These are phyloP conservation scores for Semnopithecus entellus DNA, from an alignment of 2,113 vertebrate genomes.

Conservation along the genomic window DNA sequence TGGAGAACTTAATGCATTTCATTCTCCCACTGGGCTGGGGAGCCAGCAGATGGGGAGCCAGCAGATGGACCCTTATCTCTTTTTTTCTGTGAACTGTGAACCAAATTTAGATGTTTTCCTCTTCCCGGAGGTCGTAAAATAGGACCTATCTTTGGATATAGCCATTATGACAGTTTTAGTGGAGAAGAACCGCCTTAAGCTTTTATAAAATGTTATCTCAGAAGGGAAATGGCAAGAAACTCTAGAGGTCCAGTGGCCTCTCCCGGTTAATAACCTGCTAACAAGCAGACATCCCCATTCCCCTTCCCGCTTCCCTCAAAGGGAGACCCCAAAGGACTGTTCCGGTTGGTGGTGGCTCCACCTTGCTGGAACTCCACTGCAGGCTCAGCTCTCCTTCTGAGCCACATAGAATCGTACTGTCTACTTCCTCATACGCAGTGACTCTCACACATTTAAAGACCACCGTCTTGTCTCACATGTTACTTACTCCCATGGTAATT, in stretches of 20 bases:
- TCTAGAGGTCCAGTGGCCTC: rapidly evolving
- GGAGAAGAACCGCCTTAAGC: background rate
- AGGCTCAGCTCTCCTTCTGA: background rate
- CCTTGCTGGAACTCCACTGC: background rate
- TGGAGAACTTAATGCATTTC: rapidly evolving
- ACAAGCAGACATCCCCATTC: background rate
- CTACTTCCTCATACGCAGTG: rapidly evolving
- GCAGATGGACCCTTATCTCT: conserved; percentile 22
- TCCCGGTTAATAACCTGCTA: background rate
- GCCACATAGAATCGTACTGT: background rate
- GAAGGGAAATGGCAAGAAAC: too few relatives aligned
- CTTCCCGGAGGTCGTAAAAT: conserved; percentile 22
- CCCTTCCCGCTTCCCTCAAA: rapidly evolving
- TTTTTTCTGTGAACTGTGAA: background rate
- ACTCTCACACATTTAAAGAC: background rate
- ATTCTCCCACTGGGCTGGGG: background rate
- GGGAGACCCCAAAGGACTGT: rapidly evolving
- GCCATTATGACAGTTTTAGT: background rate
- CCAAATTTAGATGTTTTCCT: background rate
- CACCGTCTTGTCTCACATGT: background rate
- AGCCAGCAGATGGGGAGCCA: background rate
- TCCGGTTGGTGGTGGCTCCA: background rate
- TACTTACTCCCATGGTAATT: too few relatives aligned
- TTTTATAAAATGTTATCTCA: background rate
- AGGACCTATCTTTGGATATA: background rate